Percentiles rank a stretch among this genome's conserved stretches.
Evolutionary conservation across 2,113 vertebrate genomes (phyloP).

Genomic region (Sander vitreus): DNA sequence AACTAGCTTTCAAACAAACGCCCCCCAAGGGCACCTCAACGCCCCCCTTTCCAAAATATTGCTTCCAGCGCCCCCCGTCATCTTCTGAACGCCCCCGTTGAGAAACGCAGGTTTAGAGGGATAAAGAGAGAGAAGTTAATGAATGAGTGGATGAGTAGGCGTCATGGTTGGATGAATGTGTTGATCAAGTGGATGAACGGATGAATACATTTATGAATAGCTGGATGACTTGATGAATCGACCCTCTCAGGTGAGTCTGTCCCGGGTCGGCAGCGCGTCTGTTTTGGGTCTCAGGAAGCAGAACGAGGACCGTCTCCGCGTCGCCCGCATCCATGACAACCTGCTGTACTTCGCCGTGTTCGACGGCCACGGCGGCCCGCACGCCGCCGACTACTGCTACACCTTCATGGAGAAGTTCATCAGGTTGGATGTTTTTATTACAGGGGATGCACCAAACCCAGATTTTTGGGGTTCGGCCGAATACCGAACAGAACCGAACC

Average conservation of each 20-base stretch:
- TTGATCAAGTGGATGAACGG: not conserved
- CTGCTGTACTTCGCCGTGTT: conserved; percentile 92
- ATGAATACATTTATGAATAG: too few relatives aligned
- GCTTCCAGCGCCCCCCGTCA: too few relatives aligned
- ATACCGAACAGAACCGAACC: too few relatives aligned
- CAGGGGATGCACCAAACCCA: too few relatives aligned
- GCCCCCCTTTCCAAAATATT: too few relatives aligned
- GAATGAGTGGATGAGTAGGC: not conserved
- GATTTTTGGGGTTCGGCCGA: too few relatives aligned
- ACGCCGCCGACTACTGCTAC: conserved; percentile 91
- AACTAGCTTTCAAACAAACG: too few relatives aligned
- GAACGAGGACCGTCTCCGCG: conserved; percentile 89
- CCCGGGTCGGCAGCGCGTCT: conserved; percentile 86
- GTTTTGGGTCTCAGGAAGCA: conserved; percentile 89
- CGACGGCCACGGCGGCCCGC: conserved; percentile 90
- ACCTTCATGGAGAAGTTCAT: conserved; percentile 90
- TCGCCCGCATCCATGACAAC: conserved; percentile 83
- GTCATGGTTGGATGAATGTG: too few relatives aligned
- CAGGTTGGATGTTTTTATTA: conserved; percentile 13
- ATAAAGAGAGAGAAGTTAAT: too few relatives aligned
- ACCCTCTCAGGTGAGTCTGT: conserved; percentile 83
- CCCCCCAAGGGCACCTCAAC: too few relatives aligned
- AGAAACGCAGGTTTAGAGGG: too few relatives aligned
- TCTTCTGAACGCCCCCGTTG: too few relatives aligned
- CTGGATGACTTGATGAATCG: not conserved